Evolutionary conservation across 1,140 invertebrate species (phyloP).

Genomic region (Macrobrachium nipponense): DNA sequence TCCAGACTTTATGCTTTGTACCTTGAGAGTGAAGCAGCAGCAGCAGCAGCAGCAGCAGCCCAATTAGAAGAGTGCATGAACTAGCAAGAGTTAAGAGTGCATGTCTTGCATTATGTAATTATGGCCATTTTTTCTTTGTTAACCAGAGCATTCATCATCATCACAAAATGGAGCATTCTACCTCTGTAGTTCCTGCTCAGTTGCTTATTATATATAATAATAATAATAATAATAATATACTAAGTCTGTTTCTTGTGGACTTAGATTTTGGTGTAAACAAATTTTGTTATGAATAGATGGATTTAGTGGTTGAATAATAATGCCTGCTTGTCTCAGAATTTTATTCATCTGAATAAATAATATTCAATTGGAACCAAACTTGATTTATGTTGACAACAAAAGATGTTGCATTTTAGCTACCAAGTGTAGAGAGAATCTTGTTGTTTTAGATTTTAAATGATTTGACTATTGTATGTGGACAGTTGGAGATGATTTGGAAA

Average conservation of each 20-base stretch:
- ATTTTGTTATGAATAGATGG: conserved; percentile 47
- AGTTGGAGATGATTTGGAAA: conserved; percentile 42
- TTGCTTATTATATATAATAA: conserved; percentile 22
- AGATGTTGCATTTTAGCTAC: conserved; percentile 50
- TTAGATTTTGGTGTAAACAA: conserved; percentile 50
- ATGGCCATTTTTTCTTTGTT: conserved; percentile 54
- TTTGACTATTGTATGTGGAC: conserved; percentile 51
- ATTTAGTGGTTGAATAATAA: conserved; percentile 45
- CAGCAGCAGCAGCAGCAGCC: conserved; percentile 14
- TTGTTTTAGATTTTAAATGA: conserved; percentile 54
- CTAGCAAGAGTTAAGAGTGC: conserved; percentile 52
- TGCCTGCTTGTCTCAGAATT: conserved; percentile 38
- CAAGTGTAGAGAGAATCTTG: conserved; percentile 45
- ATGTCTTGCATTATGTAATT: conserved; percentile 49
- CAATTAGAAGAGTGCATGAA: conserved; percentile 51
- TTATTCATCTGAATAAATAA: conserved; percentile 34
- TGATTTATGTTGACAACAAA: conserved; percentile 53
- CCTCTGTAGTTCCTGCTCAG: conserved; percentile 59
- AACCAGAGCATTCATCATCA: conserved; percentile 54
- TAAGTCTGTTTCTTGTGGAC: conserved; percentile 45
- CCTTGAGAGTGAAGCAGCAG: conserved; percentile 46
- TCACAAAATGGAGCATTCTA: conserved; percentile 56
- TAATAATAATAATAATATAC: conserved; percentile 1
- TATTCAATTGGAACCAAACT: conserved; percentile 30
- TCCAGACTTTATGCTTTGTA: conserved; percentile 57